Evolutionary conservation across 2,797 vertebrate species (phyloP).

Genomic region (Pteronotus mesoamericanus): DNA sequence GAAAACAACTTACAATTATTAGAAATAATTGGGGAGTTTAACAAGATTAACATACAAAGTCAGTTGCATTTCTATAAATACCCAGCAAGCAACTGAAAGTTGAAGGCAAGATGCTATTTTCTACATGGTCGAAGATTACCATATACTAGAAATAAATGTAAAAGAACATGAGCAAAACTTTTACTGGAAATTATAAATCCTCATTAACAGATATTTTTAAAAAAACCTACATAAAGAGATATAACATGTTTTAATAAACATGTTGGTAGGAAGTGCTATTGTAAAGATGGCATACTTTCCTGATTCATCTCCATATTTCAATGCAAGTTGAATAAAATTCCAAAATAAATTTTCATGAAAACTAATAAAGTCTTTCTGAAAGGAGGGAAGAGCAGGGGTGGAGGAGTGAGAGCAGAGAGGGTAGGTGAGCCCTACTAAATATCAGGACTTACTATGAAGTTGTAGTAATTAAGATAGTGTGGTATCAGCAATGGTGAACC

Average conservation of each 20-base stretch:
- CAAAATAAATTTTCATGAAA: background rate
- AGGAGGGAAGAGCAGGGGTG: background rate
- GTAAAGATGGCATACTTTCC: background rate
- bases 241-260: background rate
- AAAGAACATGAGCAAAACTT: background rate
- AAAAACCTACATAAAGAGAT: background rate
- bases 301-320: background rate
- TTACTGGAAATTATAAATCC: background rate
- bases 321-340: background rate
- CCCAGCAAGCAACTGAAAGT: conserved; percentile 1
- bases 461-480: background rate
- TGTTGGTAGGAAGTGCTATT: background rate
- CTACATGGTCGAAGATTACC: background rate
- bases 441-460: background rate
- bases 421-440: background rate
- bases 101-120: background rate
- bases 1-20: background rate
- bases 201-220: background rate
- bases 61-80: background rate
- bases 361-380: background rate
- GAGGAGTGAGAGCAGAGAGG: background rate
- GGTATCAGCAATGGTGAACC: background rate
- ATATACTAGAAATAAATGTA: background rate
- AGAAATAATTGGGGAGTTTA: background rate
- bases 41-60: background rate